Evolutionary conservation across 2,797 vertebrate species (phyloP), one percentile per base, ranked within the genome.

Genomic region (Clarias laeviceps): DNA sequence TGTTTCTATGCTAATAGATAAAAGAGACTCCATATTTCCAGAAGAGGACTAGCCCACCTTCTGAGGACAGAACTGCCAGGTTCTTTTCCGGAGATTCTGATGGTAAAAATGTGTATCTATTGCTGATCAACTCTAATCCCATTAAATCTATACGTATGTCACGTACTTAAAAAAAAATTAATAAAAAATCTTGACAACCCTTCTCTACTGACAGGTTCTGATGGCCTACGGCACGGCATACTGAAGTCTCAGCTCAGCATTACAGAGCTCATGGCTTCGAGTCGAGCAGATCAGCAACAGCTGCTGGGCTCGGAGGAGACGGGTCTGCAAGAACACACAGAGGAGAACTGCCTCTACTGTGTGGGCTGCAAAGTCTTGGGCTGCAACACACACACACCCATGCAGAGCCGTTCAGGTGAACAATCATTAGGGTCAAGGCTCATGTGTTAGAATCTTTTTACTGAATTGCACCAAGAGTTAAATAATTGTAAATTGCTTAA

Each of bases 311-410:
- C 94, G 32, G 97, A 99, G 90, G 98, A 99, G 91, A 98, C 98
- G 0, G 98, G 98, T 3, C 94, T 99, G 17, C 97, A 99, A 92
- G 98, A 99, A 17, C 98, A 99, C 93, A 97, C 95, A 0, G 97
- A 99, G 54, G 97, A 99, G 84, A 99, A 97, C 94, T 99, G 98
- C 89, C 97, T 99, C 86, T 99, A 99, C 91, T 99, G 98, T 86
- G 97, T 98, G 29, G 98, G 98, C 68, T 89, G 97, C 81, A 94
- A 94, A 6, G 96, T 98, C 85, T 93, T 98, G 14, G 97, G 97
- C 81, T 97, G 96, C 91, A 96, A 95, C 68, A 94, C 96, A 8
- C 96, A 95, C 76, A 97, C 95, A 89, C 93, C 95, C 90, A 93
- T 97, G 0, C 97, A 96, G 87, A 94, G 92, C 89, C 96, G 95